Evolutionary conservation across 2,888 invertebrate genomes (phyloP).

Genomic region (Dolomedes plantarius): DNA sequence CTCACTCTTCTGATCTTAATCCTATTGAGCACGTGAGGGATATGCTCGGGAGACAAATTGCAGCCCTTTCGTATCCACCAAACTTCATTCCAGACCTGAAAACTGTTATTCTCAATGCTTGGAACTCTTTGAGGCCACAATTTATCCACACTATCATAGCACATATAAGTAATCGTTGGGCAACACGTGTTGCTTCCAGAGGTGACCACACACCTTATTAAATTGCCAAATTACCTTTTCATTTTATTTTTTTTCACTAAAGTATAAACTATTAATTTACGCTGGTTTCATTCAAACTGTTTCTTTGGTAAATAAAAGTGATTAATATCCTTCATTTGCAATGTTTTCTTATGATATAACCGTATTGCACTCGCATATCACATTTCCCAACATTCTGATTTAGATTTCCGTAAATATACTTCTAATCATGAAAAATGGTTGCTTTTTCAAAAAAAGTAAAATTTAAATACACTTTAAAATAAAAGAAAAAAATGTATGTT

Average conservation of each 20-base stretch:
- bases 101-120: background rate
- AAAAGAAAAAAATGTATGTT: too few relatives aligned
- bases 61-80: background rate
- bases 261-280: background rate
- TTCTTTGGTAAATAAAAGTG: background rate
- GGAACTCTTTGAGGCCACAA: background rate
- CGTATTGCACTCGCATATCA: background rate
- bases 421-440: too few relatives aligned
- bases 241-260: background rate
- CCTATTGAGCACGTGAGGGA: slow-evolving; percentile 16
- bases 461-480: too few relatives aligned
- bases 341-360: background rate
- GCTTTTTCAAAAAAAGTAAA: too few relatives aligned
- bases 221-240: background rate
- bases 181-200: background rate
- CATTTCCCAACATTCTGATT: too few relatives aligned
- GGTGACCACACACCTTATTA: background rate
- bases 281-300: background rate
- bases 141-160: background rate
- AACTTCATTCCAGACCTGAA: slow-evolving; percentile 5
- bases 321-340: background rate
- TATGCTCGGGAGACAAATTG: background rate
- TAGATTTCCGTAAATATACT: too few relatives aligned
- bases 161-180: background rate
- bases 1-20: slow-evolving; percentile 4